Percentiles rank a stretch among this genome's conserved stretches.
Conservation (phyloP, 2,888 invertebrate genomes). For the Pseudoips prasinana region DNA sequence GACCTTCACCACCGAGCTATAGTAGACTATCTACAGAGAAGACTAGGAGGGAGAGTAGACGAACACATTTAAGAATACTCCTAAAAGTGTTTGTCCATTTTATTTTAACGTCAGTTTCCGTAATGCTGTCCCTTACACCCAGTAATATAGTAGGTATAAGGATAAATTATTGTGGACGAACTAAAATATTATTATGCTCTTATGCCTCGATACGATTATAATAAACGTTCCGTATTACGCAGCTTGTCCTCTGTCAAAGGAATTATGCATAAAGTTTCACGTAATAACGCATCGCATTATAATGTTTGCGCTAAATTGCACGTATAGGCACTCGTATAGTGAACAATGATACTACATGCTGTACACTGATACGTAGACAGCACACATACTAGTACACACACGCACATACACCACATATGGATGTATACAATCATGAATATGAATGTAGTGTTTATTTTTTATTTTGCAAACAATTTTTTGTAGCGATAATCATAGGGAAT, state of each 20-base stretch:
- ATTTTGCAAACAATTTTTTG: slow-evolving; percentile 12
- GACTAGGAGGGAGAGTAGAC: too few species aligned
- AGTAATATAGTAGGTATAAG: too few species aligned
- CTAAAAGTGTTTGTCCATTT: too few species aligned
- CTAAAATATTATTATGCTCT: too few species aligned
- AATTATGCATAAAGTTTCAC: slow-evolving; percentile 41
- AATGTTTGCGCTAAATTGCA: slow-evolving; percentile 37
- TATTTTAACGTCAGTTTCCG: too few species aligned
- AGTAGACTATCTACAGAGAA: too few species aligned
- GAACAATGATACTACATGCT: slow-evolving; percentile 29
- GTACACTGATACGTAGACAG: slow-evolving; percentile 26
- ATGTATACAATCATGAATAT: slow-evolving; percentile 19
- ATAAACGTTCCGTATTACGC: slow-evolving; percentile 1
- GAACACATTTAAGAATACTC: too few species aligned
- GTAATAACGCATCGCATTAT: slow-evolving; percentile 37
- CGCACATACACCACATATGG: slow-evolving; percentile 23
- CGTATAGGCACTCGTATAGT: slow-evolving; percentile 34
- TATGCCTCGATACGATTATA: slow-evolving; percentile 6
- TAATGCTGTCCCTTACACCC: too few species aligned
- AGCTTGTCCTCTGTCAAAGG: slow-evolving; percentile 23
- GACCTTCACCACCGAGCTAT: too few species aligned
- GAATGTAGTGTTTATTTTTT: slow-evolving; percentile 37
- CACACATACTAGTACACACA: slow-evolving; percentile 19
- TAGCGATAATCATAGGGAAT: slow-evolving; percentile 12
- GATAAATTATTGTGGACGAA: too few species aligned